Evolutionary conservation across 2,888 invertebrate species (phyloP).

Genomic region (Epirrhoe tristata): DNA sequence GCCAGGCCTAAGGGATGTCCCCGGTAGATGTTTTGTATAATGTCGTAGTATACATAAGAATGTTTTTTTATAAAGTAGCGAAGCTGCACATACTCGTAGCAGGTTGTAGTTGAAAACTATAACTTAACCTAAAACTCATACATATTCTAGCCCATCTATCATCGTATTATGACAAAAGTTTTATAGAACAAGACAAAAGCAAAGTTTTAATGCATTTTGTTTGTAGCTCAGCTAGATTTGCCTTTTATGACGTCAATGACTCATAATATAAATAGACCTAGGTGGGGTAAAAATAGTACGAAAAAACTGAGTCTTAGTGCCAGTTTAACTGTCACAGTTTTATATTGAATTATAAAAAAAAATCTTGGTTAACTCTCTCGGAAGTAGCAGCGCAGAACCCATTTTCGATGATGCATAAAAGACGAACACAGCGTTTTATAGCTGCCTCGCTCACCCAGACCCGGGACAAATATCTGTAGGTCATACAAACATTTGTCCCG

Average conservation of each 20-base stretch:
- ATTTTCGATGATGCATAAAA: too few species aligned
- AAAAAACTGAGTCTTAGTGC: background rate
- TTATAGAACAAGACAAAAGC: conserved; percentile 22
- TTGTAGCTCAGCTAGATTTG: conserved; percentile 27
- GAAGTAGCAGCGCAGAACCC: too few species aligned
- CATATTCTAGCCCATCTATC: conserved; percentile 2
- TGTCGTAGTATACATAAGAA: too few species aligned
- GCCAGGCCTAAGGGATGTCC: too few species aligned
- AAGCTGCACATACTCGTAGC: too few species aligned
- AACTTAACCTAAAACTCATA: background rate
- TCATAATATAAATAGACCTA: background rate
- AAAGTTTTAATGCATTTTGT: conserved; percentile 44
- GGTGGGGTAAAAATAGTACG: background rate
- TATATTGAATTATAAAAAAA: background rate
- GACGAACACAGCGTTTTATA: too few species aligned
- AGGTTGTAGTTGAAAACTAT: background rate
- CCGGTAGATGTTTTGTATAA: too few species aligned
- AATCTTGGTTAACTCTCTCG: too few species aligned
- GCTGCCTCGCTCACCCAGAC: too few species aligned
- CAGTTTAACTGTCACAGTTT: background rate
- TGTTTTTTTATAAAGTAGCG: too few species aligned
- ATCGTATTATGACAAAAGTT: conserved; percentile 20
- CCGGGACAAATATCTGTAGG: too few species aligned
- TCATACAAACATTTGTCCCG: too few species aligned
- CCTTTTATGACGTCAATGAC: conserved; percentile 14